phyloP scores from a whole-genome alignment of 2,888 invertebrate species.

The Trachelus iudaicus region DNA sequence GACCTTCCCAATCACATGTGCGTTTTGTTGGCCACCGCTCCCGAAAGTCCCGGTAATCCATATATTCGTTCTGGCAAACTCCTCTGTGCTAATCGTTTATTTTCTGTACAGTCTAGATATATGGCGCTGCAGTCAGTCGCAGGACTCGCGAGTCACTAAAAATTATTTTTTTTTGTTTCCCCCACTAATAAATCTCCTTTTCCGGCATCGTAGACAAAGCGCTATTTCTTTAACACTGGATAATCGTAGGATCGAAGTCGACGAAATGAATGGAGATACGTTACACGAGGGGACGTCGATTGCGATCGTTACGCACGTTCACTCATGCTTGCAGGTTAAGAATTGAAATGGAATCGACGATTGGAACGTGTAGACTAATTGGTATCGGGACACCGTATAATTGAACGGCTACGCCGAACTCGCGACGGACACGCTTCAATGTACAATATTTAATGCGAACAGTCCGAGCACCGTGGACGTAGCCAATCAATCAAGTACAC shows the following conservation, averaged over 20 bases:
- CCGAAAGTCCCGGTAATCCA: background rate
- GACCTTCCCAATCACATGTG: background rate
- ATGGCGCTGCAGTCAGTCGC: background rate
- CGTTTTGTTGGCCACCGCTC: background rate
- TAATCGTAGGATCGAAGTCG: background rate
- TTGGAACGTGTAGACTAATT: background rate
- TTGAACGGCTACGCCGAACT: background rate
- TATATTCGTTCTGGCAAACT: background rate
- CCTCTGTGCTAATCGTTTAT: background rate
- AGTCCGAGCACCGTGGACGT: background rate
- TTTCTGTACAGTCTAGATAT: background rate
- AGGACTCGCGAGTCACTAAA: background rate
- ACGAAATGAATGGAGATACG: background rate
- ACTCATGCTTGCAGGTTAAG: background rate
- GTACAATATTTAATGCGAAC: background rate
- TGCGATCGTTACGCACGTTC: background rate
- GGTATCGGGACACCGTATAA: background rate
- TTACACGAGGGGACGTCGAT: background rate
- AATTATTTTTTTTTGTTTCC: background rate
- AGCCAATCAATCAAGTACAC: background rate
- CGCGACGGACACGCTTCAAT: background rate
- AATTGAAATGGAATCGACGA: background rate
- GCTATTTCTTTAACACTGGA: background rate
- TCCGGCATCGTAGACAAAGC: background rate
- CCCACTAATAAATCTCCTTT: background rate